These are phyloP conservation scores for Phyllotreta cruciferae DNA, from an alignment of 2,888 invertebrate species.

Conservation along the genomic window DNA sequence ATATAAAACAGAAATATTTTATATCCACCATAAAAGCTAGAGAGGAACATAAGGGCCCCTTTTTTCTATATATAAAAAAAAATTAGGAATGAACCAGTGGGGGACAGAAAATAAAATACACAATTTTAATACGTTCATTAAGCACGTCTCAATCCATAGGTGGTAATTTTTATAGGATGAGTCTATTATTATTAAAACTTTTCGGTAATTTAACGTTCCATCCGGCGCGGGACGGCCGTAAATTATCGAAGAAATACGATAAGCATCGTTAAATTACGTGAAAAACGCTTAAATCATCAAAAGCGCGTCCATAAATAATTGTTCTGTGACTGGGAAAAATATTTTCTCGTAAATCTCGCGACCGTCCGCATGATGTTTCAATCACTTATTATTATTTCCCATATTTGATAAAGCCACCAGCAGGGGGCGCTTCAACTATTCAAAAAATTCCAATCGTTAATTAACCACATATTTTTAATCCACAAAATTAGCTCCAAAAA, in stretches of 20 bases:
- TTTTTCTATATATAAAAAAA: constrained; percentile 1
- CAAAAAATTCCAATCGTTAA: too few relatives aligned
- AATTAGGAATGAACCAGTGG: constrained; percentile 26
- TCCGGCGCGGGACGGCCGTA: constrained; percentile 19
- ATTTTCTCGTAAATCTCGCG: constrained; percentile 26
- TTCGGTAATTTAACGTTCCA: constrained; percentile 28
- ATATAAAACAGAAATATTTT: too few relatives aligned
- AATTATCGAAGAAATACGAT: constrained; percentile 29
- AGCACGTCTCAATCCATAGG: constrained; percentile 32
- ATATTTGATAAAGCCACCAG: too few relatives aligned
- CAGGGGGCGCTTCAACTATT: too few relatives aligned
- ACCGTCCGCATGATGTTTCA: constrained; percentile 17
- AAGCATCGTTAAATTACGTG: constrained; percentile 28
- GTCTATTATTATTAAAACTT: constrained; percentile 23
- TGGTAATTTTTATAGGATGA: constrained; percentile 34
- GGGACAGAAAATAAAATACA: constrained; percentile 33
- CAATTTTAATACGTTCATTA: constrained; percentile 36
- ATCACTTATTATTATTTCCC: constrained; percentile 13
- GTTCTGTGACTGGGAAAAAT: constrained; percentile 17
- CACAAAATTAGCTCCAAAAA: too few relatives aligned
- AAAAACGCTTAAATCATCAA: constrained; percentile 19
- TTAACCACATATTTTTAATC: too few relatives aligned
- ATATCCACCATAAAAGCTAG: too few relatives aligned
- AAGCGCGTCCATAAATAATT: constrained; percentile 25
- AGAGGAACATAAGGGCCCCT: too few relatives aligned